phyloP scores from a whole-genome alignment of 2,113 vertebrate species.

The Cranoglanis bouderius region DNA sequence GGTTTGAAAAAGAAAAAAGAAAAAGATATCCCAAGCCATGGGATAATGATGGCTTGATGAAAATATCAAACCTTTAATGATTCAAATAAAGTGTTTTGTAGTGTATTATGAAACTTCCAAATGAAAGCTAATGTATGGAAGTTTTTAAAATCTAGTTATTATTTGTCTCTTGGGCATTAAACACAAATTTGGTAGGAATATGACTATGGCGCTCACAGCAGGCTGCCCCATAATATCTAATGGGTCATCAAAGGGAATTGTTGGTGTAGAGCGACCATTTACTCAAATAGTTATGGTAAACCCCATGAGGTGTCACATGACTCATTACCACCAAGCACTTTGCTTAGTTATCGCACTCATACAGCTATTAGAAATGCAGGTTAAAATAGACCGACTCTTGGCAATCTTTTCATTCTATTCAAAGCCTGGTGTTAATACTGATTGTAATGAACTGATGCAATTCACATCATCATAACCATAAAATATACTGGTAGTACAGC shows the following conservation, averaged over 20 bases:
- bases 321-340: slow-evolving; percentile 74
- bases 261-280: slow-evolving; percentile 78
- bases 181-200: slow-evolving; percentile 78
- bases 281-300: slow-evolving; percentile 78
- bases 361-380: slow-evolving; percentile 62
- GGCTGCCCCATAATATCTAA: slow-evolving; percentile 81
- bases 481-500: slow-evolving; percentile 53
- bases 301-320: slow-evolving; percentile 80
- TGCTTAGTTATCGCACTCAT: slow-evolving; percentile 65
- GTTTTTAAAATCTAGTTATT: slow-evolving; percentile 77
- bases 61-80: slow-evolving; percentile 36
- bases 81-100: slow-evolving; percentile 37
- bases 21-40: background rate
- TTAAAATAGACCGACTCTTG: slow-evolving; percentile 59
- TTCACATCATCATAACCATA: slow-evolving; percentile 57
- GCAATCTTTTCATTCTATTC: slow-evolving; percentile 54
- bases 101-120: slow-evolving; percentile 61
- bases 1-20: slow-evolving; percentile 15
- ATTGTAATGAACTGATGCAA: slow-evolving; percentile 57
- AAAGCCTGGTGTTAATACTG: slow-evolving; percentile 55
- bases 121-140: slow-evolving; percentile 55
- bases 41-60: slow-evolving; percentile 34
- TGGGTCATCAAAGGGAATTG: slow-evolving; percentile 82
- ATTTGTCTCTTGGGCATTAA: slow-evolving; percentile 81
- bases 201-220: slow-evolving; percentile 73